A percentile compares a stretch with the other conserved stretches of the same genome.
These are phyloP conservation scores for Lophura swinhoii DNA, from an alignment of 2,797 vertebrate genomes.

Conservation along the genomic window DNA sequence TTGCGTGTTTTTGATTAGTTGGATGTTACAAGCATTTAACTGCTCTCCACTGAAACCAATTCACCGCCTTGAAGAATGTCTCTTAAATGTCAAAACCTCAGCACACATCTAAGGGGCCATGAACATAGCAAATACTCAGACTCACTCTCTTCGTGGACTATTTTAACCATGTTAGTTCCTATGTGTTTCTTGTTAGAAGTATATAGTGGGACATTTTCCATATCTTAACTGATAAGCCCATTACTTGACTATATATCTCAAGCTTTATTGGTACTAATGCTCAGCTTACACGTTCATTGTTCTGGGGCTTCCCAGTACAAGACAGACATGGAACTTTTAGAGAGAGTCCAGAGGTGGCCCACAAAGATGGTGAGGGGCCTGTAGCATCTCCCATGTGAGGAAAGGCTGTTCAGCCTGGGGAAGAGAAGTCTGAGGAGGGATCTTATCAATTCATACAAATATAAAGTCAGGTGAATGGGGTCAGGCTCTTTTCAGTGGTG, in stretches of 20 bases:
- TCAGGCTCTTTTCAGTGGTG: background rate
- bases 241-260: background rate
- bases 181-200: background rate
- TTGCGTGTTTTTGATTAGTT: background rate
- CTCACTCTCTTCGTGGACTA: background rate
- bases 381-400: background rate
- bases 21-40: background rate
- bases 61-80: background rate
- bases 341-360: background rate
- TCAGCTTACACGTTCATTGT: background rate
- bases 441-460: background rate
- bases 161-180: background rate
- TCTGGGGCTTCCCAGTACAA: background rate
- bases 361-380: background rate
- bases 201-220: rapidly evolving
- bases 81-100: background rate
- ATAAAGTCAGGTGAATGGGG: background rate
- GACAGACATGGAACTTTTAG: background rate
- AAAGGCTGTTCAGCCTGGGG: background rate
- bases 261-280: background rate
- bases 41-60: background rate
- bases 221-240: background rate
- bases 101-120: background rate
- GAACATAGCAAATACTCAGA: background rate
- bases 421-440: background rate